Base-by-base conservation (phyloP, 37 sponge, comb jelly and placozoan species). In the Haliclona indistincta region DNA sequence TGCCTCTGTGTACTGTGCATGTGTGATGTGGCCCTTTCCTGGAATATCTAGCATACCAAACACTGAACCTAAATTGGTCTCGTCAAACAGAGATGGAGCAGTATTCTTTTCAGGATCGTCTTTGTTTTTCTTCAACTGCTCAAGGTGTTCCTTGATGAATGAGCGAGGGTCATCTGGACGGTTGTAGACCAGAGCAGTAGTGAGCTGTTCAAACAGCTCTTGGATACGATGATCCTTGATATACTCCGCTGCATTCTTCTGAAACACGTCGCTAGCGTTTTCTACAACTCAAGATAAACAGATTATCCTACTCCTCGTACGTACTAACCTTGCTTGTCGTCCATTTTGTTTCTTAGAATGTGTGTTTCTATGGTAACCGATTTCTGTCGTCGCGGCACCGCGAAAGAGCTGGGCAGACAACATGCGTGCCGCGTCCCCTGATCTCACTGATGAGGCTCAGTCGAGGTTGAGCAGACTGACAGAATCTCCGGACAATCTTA, bases 31-130 rank as follows among this genome's bases (percentile, higher is more conserved):
- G 33, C 97, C 97, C 6, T 68, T 80, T 54, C 78, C 77, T 7
- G 91, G 80, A 23, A 89, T 78, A 74, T 97, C 97, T 73, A 97
- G 45, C 97, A 93, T 97, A 23, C 83, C 70, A 66, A 83, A 97
- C 10, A 97, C 65, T 11, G 94, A 89, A 44, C 56, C 38, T 13
- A 97, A 63, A 61, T 97, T 97, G 6, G 85, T 78, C 37, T 90
- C 89, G 53, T 92, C 88, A 17, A 97, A 39, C 36, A 93, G 76
- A 30, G 67, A 70, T 4, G 94, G 97, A 15, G 91, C 78, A 37
- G 78, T 71, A 3, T 42, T 33, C 45, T 63, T 51, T 10, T 79
- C 68, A 6, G 71, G 75, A 5, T 82, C 71, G 20, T 32, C 70
- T 45, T 86, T 76, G 47, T 83, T 79, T 26, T 79, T 78, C 36